Conservation (phyloP, 2,888 invertebrate species). For the Sthenelais limicola region DNA sequence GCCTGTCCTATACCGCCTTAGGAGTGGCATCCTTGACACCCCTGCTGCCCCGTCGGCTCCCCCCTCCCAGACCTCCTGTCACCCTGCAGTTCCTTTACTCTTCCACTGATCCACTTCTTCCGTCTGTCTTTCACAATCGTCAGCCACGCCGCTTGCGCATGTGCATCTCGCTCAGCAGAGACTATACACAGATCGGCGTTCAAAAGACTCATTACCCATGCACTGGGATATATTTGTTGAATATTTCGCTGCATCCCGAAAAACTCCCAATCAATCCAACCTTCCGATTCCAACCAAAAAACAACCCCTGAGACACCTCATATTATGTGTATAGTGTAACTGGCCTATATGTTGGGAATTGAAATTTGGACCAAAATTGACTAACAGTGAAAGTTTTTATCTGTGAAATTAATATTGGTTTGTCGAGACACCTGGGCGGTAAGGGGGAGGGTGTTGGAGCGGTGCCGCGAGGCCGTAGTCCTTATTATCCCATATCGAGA, state of each 20-base stretch:
- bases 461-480: constrained; percentile 23
- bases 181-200: constrained; percentile 38
- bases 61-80: background rate
- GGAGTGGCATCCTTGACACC: background rate
- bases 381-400: background rate
- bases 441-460: constrained; percentile 21
- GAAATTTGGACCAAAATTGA: constrained; percentile 8
- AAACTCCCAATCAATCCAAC: background rate
- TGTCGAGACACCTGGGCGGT: constrained; percentile 28
- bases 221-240: constrained; percentile 21
- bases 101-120: constrained; percentile 38
- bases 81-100: constrained; percentile 12
- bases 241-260: constrained; percentile 14
- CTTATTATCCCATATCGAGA: constrained; percentile 39
- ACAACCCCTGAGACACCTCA: background rate
- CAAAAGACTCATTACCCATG: constrained; percentile 38
- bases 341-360: background rate
- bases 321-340: background rate
- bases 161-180: constrained; percentile 36
- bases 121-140: constrained; percentile 28
- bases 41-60: background rate
- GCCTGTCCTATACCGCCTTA: background rate
- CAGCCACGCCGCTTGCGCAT: constrained; percentile 36
- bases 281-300: background rate
- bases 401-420: constrained; percentile 24